Percentiles rank a stretch among this genome's conserved stretches.
phyloP scores from a whole-genome alignment of 2,113 vertebrate genomes.

The Delphinapterus leucas region DNA sequence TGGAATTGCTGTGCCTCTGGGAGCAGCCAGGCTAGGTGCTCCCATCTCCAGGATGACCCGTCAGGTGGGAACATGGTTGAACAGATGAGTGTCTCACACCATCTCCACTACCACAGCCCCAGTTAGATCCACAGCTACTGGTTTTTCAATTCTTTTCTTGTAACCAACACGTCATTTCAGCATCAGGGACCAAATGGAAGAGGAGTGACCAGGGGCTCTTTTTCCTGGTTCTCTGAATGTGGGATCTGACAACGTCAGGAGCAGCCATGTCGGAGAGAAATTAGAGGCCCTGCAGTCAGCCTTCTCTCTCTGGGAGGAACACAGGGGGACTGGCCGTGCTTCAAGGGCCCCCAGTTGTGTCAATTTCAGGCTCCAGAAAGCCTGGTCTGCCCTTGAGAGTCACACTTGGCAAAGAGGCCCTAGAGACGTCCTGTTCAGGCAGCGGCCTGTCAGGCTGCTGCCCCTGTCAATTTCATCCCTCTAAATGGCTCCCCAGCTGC shows the following conservation, averaged over 20 bases:
- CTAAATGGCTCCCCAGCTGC: not conserved
- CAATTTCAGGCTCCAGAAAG: not conserved
- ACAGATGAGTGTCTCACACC: not conserved
- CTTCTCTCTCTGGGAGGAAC: not conserved
- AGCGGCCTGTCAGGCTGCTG: not conserved
- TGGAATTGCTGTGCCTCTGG: not conserved
- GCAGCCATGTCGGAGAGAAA: not conserved
- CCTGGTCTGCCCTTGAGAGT: not conserved
- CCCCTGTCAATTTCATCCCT: not conserved
- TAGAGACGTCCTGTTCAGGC: not conserved
- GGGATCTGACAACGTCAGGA: not conserved
- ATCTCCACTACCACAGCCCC: not conserved
- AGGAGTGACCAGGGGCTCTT: not conserved
- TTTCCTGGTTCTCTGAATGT: not conserved
- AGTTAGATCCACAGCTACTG: not conserved
- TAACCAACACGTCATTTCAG: not conserved
- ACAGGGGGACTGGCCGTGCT: not conserved
- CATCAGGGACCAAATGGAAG: not conserved
- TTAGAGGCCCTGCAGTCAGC: not conserved
- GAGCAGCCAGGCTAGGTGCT: not conserved
- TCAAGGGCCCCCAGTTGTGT: not conserved
- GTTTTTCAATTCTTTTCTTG: not conserved
- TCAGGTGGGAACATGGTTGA: not conserved
- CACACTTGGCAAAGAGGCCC: not conserved
- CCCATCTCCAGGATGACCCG: not conserved